Evolutionary conservation across 2,797 vertebrate genomes (phyloP).

Genomic region (Galagoides demidoff): DNA sequence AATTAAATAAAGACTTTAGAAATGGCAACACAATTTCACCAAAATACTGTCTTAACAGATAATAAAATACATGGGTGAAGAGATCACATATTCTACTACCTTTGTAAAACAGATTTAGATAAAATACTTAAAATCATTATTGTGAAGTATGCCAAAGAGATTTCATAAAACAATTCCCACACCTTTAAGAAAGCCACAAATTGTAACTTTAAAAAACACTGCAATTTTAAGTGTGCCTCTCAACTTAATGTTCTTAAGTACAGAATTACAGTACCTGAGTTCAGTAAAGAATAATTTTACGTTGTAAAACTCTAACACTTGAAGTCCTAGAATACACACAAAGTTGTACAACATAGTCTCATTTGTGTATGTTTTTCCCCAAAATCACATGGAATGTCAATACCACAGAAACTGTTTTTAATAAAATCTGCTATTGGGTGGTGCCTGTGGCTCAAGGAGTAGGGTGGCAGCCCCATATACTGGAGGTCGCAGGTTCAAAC

Average conservation of each 20-base stretch:
- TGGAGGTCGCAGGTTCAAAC: no score
- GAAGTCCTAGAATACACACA: conserved; percentile 44
- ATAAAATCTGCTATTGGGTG: conserved; percentile 16
- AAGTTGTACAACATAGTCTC: conserved; percentile 30
- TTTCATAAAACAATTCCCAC: conserved; percentile 39
- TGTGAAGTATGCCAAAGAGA: conserved; percentile 21
- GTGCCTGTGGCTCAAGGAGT: no score
- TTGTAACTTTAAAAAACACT: conserved; percentile 47
- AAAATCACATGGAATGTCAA: conserved; percentile 32
- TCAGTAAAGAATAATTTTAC: conserved; percentile 46
- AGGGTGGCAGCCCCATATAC: no score
- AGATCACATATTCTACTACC: background rate
- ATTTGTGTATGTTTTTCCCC: background rate
- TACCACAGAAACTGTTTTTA: conserved; percentile 41
- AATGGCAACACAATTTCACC: conserved; percentile 51
- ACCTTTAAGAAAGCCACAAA: conserved; percentile 62
- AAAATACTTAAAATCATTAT: conserved; percentile 57
- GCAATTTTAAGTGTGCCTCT: conserved; percentile 49
- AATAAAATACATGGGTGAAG: background rate
- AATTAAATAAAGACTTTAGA: conserved; percentile 60
- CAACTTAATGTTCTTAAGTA: conserved; percentile 59
- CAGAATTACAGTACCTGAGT: conserved; percentile 34
- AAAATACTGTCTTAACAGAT: conserved; percentile 21
- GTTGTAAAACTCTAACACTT: conserved; percentile 7
- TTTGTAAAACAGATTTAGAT: conserved; percentile 59